Base-by-base conservation (phyloP, 1,140 invertebrate genomes). In the Lithobius niger region DNA sequence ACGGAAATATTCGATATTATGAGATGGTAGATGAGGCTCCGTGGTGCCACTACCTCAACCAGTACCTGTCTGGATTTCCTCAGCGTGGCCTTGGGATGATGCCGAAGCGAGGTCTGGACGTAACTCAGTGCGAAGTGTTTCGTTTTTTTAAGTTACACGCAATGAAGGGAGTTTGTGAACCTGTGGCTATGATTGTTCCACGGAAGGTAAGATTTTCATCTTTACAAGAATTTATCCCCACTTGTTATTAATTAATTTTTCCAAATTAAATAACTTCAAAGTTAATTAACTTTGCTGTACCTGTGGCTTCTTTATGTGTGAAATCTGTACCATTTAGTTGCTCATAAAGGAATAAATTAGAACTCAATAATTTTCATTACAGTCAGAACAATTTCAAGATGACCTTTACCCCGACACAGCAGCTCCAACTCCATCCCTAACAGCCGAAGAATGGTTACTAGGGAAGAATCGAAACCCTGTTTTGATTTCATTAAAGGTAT, bases 1-100 rank as follows among this genome's bases (percentile, higher is more conserved):
- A 95, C 67, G 89, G 91, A 6, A 94, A 91, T 65, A 94, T 97
- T 58, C 77, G 91, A 6, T 97, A 95, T 70, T 96, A 92, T 71
- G 92, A 97, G 74, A 80, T 95, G 22, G 84, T 84, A 0, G 80
- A 89, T 61, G 83, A 90, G 60, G 70, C 79, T 1, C 88, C 90
- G 0, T 92, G 83, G 70, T 76, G 89, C 56, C 84, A 93, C 71
- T 96, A 86, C 68, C 77, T 97, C 1, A 92, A 84, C 67, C 88
- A 92, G 64, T 95, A 86, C 69, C 79, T 91, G n/a, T 93, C 91
- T 15, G 85, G 88, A 2, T 82, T 82, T 66, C 88, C 88, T 51
- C 88, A 91, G 69, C 77, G 90, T 66, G 90, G 89, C 2, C 72
- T 96, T 28, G 91, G 89, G 43, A 79, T 86, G 59, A 93, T 96